Evolutionary conservation across 2,113 vertebrate genomes (phyloP).

Genomic region (Amblyornis subalaris): DNA sequence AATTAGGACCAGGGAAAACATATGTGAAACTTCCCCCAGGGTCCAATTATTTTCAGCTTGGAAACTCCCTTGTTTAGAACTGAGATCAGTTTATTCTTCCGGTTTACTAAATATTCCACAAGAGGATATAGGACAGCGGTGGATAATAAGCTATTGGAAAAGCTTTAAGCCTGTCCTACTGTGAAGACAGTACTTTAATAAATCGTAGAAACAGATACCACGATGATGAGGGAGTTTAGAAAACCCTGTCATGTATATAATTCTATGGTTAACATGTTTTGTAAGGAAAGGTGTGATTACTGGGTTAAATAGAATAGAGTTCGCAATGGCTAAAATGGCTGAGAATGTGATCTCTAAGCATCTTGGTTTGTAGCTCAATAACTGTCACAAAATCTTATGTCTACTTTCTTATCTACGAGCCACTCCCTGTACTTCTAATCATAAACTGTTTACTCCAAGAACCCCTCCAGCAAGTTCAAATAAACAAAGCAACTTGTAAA

Average conservation of each 20-base stretch:
- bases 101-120: neutral
- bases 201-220: neutral
- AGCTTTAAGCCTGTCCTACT: neutral
- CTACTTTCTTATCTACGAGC: neutral
- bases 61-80: neutral
- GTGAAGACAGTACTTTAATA: neutral
- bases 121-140: accelerated
- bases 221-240: neutral
- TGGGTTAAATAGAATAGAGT: neutral
- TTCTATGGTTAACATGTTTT: neutral
- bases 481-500: slow-evolving; percentile 1
- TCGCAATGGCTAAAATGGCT: neutral
- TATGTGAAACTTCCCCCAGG: neutral
- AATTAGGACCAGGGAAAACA: neutral
- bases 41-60: neutral
- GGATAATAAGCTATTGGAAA: neutral
- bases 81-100: neutral
- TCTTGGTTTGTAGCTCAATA: neutral
- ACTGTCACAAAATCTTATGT: neutral
- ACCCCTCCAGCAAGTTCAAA: neutral
- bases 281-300: neutral
- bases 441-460: neutral
- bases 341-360: neutral
- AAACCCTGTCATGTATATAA: neutral
- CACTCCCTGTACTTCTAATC: neutral